These are phyloP conservation scores for Temnothorax rugatulus DNA, from an alignment of 2,888 invertebrate species.

Conservation along the genomic window DNA sequence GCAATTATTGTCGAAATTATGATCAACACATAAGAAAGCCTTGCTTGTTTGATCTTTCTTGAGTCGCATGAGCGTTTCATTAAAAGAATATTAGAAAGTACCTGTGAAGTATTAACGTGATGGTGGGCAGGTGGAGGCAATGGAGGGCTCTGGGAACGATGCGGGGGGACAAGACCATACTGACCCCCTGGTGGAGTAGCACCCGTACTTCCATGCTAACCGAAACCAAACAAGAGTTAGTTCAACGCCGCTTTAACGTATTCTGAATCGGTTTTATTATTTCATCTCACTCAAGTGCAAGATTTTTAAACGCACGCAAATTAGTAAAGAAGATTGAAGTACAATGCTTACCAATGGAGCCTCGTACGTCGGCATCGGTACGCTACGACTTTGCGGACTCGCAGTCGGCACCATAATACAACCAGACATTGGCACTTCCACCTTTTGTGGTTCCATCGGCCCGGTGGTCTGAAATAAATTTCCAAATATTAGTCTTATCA, in stretches of 20 bases:
- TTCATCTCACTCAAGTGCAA: slow-evolving; percentile 20
- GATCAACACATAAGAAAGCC: background rate
- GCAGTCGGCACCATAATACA: slow-evolving; percentile 88
- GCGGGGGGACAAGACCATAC: slow-evolving; percentile 84
- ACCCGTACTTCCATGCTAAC: slow-evolving; percentile 84
- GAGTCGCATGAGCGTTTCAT: background rate
- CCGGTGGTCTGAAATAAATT: slow-evolving; percentile 78
- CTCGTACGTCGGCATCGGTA: slow-evolving; percentile 89
- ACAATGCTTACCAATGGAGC: slow-evolving; percentile 90
- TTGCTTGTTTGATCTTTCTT: background rate
- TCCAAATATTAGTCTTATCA: background rate
- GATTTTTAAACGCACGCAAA: background rate
- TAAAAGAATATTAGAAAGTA: slow-evolving; percentile 73
- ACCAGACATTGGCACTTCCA: slow-evolving; percentile 87
- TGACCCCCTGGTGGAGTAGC: slow-evolving; percentile 84
- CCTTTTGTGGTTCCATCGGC: slow-evolving; percentile 87
- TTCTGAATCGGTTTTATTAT: background rate
- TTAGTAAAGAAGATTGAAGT: background rate
- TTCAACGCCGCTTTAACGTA: slow-evolving; percentile 31
- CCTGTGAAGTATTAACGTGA: slow-evolving; percentile 87
- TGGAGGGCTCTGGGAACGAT: slow-evolving; percentile 88
- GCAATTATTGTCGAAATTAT: slow-evolving; percentile 2
- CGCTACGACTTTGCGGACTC: slow-evolving; percentile 87
- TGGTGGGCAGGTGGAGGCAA: slow-evolving; percentile 94
- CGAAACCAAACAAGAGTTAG: slow-evolving; percentile 83